Evolutionary conservation across 2,888 invertebrate species (phyloP), one percentile per base, ranked within the genome.

Genomic region (Neuroscelio doddi): DNA sequence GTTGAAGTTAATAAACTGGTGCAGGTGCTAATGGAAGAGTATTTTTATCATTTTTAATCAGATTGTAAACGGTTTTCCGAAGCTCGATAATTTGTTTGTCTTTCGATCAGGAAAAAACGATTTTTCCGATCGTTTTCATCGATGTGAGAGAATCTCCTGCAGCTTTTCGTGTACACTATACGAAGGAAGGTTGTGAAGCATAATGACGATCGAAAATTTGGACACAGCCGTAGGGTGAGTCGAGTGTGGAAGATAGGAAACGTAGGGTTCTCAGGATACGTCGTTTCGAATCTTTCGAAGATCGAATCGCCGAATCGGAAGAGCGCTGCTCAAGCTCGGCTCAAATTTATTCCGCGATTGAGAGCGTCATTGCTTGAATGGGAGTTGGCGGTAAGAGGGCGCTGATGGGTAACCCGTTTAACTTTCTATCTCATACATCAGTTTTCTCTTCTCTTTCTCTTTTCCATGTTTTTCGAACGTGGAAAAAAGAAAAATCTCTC

Each of bases 271-370:
- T 66, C 56, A 59, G 56, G 49, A 34, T n/a, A n/a, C n/a, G n/a
- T n/a, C 64, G 45, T 47, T 41, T 46, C 39, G 56, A 61, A 39
- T 30, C 15, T 29, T 34, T 46, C 41, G 52, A 38, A 64, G 64
- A 68, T 61, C 61, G 57, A 59, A 63, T 64, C 52, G 51, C 52
- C 53, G 44, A 65, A 66, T 58, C 64, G 53, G 10, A 50, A 44
- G 41, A 70, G 66, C 10, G 29, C 52, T 38, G 49, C 9, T 15
- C 14, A 34, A 56, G 44, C 50, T 44, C 49, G 41, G 62, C 64
- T 71, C 52, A 72, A 72, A 76, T 76, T 75, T 73, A 76, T 76
- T 72, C 71, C 67, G 67, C 72, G 72, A 76, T 73, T 72, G 69
- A 55, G 55, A 65, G 68, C 56, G 64, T 61, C 64, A 71, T 73